These are phyloP conservation scores for Mystacornis crossleyi DNA, from an alignment of 2,113 vertebrate genomes.

Conservation along the genomic window DNA sequence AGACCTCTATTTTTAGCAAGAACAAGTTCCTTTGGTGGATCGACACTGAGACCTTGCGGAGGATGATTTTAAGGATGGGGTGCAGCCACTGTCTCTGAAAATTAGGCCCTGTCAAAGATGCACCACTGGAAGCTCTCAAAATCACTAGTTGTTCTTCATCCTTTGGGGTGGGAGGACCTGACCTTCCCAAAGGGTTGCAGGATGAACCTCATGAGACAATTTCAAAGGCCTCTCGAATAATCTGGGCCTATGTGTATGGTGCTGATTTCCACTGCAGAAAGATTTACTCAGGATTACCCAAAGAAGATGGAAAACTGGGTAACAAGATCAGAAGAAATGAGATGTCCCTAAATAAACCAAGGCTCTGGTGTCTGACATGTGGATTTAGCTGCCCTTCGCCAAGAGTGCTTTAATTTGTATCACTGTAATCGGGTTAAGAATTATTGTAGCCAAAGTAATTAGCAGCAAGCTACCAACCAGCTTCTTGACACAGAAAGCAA, in stretches of 20 bases:
- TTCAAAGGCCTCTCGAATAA: slow-evolving; percentile 42
- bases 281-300: slow-evolving; percentile 65
- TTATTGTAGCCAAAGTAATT: slow-evolving; percentile 74
- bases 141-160: background rate
- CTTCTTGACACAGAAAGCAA: slow-evolving; percentile 69
- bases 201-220: background rate
- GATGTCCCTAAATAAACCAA: slow-evolving; percentile 66
- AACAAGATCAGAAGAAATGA: slow-evolving; percentile 65
- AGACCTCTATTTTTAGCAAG: background rate
- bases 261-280: slow-evolving; percentile 34
- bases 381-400: slow-evolving; percentile 56
- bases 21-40: background rate
- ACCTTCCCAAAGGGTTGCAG: background rate
- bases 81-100: background rate
- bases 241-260: background rate
- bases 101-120: background rate
- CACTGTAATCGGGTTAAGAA: slow-evolving; percentile 73
- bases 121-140: background rate
- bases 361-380: slow-evolving; percentile 53
- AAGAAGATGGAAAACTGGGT: slow-evolving; percentile 61
- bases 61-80: background rate
- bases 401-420: slow-evolving; percentile 68
- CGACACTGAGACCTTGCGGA: background rate
- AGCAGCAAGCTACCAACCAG: slow-evolving; percentile 64
- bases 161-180: background rate